A percentile compares a stretch with the other conserved stretches of the same genome.
These are phyloP conservation scores for Diabrotica balteata DNA, from an alignment of 2,888 invertebrate genomes.

Conservation along the genomic window DNA sequence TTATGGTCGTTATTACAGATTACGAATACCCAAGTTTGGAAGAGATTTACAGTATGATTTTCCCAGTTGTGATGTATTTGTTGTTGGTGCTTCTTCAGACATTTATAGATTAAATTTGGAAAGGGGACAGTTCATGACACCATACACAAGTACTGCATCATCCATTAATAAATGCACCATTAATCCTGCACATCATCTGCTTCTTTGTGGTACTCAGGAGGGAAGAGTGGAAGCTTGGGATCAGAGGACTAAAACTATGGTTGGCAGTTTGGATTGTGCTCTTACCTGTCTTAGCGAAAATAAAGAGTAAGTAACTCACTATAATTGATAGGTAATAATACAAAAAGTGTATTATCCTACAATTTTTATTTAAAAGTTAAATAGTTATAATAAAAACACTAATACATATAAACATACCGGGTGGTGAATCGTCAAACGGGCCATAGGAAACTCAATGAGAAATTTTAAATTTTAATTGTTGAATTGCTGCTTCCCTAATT, in stretches of 20 bases:
- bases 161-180: slow-evolving; percentile 84
- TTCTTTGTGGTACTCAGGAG: slow-evolving; percentile 86
- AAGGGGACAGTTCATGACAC: slow-evolving; percentile 91
- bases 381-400: too few species aligned
- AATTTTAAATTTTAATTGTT: too few species aligned
- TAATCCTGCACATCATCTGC: slow-evolving; percentile 86
- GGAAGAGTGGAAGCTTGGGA: slow-evolving; percentile 98
- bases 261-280: slow-evolving; percentile 86
- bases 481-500: too few species aligned
- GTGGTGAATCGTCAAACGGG: too few species aligned
- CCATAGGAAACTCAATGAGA: too few species aligned
- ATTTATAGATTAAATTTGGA: slow-evolving; percentile 89
- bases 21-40: slow-evolving; percentile 94
- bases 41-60: slow-evolving; percentile 91
- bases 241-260: slow-evolving; percentile 79
- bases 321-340: too few species aligned
- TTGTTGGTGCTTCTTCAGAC: slow-evolving; percentile 81
- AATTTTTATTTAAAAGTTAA: too few species aligned
- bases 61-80: slow-evolving; percentile 88
- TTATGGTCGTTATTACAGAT: slow-evolving; percentile 87
- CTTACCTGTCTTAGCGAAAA: slow-evolving; percentile 67
- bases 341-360: too few species aligned
- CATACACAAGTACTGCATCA: slow-evolving; percentile 77
- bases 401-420: too few species aligned
- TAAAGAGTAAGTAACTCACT: slow-evolving; percentile 60